Base-by-base conservation (phyloP, 2,888 invertebrate genomes). In the Arge pagana region DNA sequence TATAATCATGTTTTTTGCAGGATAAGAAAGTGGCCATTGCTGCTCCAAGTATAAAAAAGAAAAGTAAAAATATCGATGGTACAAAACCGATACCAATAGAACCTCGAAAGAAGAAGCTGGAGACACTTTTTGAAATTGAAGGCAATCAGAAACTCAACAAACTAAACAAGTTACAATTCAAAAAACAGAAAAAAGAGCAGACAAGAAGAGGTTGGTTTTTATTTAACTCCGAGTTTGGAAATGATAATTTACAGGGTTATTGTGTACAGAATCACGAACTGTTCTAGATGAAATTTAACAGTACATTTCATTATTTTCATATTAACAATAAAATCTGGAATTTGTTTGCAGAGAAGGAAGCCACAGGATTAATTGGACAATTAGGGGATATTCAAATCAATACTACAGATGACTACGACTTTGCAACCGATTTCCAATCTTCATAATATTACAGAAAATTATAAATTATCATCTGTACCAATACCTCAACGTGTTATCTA, bases 81-180 rank as follows among this genome's bases (percentile, higher is more conserved):
- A 10, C 21, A 21, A 57, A 55, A 53, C 54, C 16, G 53, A 63
- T 11, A 57, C 48, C 35, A 62, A 67, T 60, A 41, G 50, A 58
- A 8, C 65, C 62, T 23, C 77, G 73, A 52, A 77, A 77, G 37
- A 76, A 78, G 23, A 85, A 85, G 68, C 53, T 63, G 2, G 85
- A 90, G 73, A 85, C 88, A 0, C 81, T 85, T 68, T 84, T 86
- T 81, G 78, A 81, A 40, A 71, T 90, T 43, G 88, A 88, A 71
- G 90, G 90, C 55, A 87, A 87, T 70, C 80, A 81, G 67, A 79
- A 81, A 56, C 66, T 84, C 11, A 86, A 86, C 65, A 81, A 82
- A 67, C 63, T 81, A 1, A 80, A 80, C 21, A 86, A 86, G 61
- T 76, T 81, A 55, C 83, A 85, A 57, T 85, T 86, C 55, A 88